Evolutionary conservation across 2,113 vertebrate genomes (phyloP).

Genomic region (Catharus fuscescens): DNA sequence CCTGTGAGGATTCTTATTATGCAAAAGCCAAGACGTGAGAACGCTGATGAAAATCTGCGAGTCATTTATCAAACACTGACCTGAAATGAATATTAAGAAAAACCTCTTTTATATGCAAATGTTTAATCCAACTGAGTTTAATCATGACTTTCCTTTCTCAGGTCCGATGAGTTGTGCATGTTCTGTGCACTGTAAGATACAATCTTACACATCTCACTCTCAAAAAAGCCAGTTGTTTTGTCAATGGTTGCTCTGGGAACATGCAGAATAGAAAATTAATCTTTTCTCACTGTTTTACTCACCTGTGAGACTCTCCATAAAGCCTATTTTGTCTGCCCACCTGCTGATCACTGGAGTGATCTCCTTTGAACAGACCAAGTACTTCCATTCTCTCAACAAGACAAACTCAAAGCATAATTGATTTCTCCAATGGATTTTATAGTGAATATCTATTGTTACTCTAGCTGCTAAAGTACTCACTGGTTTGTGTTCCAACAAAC

Average conservation of each 20-base stretch:
- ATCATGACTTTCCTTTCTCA: constrained; percentile 23
- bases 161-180: not conserved
- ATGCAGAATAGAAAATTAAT: not conserved
- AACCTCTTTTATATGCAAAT: constrained; percentile 62
- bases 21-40: constrained; percentile 40
- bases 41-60: constrained; percentile 44
- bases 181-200: not conserved
- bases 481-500: constrained; percentile 46
- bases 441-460: constrained; percentile 49
- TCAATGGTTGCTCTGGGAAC: constrained; percentile 40
- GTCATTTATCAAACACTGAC: constrained; percentile 64
- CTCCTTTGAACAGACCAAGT: not conserved
- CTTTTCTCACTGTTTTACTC: constrained; percentile 18
- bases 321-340: constrained; percentile 17
- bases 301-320: constrained; percentile 8
- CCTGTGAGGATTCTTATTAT: constrained; percentile 36
- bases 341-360: constrained; percentile 7
- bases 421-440: constrained; percentile 67
- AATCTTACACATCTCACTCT: not conserved
- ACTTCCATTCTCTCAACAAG: constrained; percentile 35
- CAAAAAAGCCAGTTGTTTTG: not conserved
- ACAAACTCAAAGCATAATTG: constrained; percentile 52
- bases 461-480: constrained; percentile 18
- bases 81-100: constrained; percentile 61
- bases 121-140: constrained; percentile 28